phyloP scores from a whole-genome alignment of 2,113 vertebrate genomes.

The Narcine bancroftii region DNA sequence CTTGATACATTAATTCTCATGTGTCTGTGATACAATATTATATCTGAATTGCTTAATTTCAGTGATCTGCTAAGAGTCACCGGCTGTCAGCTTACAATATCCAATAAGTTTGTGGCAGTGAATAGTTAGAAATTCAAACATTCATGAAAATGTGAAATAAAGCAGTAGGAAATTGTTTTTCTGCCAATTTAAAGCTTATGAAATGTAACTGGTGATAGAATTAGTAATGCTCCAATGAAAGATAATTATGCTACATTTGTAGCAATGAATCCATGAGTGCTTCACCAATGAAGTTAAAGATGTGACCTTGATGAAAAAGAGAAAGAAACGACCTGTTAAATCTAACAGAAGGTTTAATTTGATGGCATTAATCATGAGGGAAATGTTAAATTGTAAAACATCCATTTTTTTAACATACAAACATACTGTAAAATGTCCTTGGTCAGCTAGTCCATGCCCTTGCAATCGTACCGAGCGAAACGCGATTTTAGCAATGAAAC shows the following conservation, averaged over 20 bases:
- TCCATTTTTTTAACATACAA: too few relatives aligned
- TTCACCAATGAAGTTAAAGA: background rate
- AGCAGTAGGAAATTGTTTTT: background rate
- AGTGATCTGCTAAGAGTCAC: background rate
- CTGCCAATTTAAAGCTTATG: background rate
- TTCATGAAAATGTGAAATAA: background rate
- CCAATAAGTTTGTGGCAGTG: background rate
- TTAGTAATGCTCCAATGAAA: background rate
- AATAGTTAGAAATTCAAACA: background rate
- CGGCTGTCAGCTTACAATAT: too few relatives aligned
- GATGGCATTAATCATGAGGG: background rate
- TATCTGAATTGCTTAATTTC: background rate
- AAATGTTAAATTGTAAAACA: background rate
- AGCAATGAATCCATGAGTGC: background rate
- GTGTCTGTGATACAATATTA: background rate
- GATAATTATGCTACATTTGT: background rate
- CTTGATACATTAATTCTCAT: background rate
- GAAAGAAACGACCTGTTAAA: conserved; percentile 10
- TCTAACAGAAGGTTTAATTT: background rate
- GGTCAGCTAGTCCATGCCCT: background rate
- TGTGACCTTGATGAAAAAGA: background rate
- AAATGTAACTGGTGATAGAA: background rate
- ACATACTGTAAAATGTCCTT: background rate
- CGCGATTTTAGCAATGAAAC: background rate
- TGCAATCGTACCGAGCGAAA: background rate